Percentiles rank a stretch among this genome's conserved stretches.
Evolutionary conservation across 1,140 invertebrate species (phyloP).

Genomic region (Lucilia cuprina): DNA sequence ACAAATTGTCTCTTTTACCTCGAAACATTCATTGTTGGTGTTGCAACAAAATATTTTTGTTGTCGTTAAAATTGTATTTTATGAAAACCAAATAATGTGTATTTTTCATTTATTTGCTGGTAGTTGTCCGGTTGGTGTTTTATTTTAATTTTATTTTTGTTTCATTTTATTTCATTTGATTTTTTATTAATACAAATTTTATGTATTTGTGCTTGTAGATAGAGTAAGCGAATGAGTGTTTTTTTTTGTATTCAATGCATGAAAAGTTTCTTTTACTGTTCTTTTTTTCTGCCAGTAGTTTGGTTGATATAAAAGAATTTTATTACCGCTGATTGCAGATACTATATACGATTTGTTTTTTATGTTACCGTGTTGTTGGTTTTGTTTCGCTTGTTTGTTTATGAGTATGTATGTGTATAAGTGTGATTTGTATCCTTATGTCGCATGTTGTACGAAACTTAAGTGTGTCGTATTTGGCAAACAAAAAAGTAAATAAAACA

Average conservation of each 20-base stretch:
- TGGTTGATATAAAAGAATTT: slow-evolving; percentile 29
- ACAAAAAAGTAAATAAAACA: slow-evolving; percentile 16
- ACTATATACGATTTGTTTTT: background rate
- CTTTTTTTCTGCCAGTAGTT: background rate
- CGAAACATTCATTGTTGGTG: background rate
- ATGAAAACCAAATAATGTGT: background rate
- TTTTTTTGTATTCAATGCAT: background rate
- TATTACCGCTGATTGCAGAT: slow-evolving; percentile 36
- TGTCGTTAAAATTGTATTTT: background rate
- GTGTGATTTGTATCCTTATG: background rate
- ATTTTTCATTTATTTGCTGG: background rate
- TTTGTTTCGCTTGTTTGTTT: background rate
- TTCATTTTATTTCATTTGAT: background rate
- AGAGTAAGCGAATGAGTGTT: background rate
- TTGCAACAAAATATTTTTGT: background rate
- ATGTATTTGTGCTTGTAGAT: background rate
- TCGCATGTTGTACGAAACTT: slow-evolving; percentile 6
- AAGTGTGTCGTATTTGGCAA: slow-evolving; percentile 17
- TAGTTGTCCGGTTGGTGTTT: background rate
- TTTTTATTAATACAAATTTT: slow-evolving; percentile 9
- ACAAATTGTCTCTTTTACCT: background rate
- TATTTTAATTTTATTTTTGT: too few species aligned
- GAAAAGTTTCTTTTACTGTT: background rate
- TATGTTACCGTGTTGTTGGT: background rate
- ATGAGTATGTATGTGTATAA: background rate